Evolutionary conservation across 2,888 invertebrate genomes (phyloP).

Genomic region (Penaeus monodon): DNA sequence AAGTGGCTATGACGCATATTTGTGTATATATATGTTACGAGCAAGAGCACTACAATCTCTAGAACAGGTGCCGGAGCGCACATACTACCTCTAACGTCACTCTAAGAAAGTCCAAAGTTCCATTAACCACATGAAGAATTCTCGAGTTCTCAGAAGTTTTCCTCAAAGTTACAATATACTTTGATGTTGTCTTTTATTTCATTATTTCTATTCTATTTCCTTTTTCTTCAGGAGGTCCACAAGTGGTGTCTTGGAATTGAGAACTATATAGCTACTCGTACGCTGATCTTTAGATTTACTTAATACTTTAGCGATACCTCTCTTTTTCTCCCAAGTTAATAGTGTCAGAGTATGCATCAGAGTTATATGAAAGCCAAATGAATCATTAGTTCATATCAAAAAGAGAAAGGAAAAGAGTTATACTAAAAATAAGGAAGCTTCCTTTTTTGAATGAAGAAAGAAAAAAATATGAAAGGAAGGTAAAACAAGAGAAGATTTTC

Average conservation of each 20-base stretch:
- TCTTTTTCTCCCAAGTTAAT: neutral
- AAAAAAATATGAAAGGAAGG: neutral
- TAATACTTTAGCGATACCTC: constrained; percentile 31
- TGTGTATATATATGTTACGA: neutral
- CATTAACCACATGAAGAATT: neutral
- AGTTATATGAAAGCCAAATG: neutral
- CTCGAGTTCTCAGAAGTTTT: neutral
- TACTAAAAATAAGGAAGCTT: too few species aligned
- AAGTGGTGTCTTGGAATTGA: constrained; percentile 3
- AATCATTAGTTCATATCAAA: neutral
- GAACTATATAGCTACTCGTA: constrained; percentile 2
- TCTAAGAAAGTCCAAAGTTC: neutral
- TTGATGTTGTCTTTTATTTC: too few species aligned
- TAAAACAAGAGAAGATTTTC: too few species aligned
- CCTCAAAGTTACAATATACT: too few species aligned
- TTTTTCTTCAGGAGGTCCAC: neutral
- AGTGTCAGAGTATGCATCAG: constrained; percentile 1
- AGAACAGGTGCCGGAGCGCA: neutral
- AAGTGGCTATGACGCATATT: too few species aligned
- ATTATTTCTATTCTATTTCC: too few species aligned
- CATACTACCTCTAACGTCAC: constrained; percentile 1
- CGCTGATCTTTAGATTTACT: constrained; percentile 5
- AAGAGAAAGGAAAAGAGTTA: neutral
- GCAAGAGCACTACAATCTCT: neutral
- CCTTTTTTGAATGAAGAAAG: neutral